phyloP scores from a whole-genome alignment of 2,888 invertebrate species.

The Perizoma flavofasciatum region DNA sequence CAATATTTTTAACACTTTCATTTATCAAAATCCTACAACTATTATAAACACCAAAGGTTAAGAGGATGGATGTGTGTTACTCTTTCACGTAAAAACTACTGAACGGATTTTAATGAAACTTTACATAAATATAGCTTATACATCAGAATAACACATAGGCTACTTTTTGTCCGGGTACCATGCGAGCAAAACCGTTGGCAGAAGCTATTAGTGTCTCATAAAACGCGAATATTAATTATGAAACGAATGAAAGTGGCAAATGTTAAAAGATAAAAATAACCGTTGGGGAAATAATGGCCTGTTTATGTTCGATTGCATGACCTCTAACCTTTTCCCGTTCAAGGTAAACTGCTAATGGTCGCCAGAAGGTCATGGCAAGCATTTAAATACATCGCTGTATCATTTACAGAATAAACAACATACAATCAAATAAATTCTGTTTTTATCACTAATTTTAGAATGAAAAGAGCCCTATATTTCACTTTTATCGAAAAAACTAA shows the following conservation, averaged over 20 bases:
- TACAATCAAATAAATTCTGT: conserved; percentile 6
- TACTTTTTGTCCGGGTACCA: too few species aligned
- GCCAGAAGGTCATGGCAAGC: conserved; percentile 24
- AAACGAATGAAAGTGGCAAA: neutral
- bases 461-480: conserved; percentile 5
- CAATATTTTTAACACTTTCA: too few species aligned
- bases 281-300: conserved; percentile 27
- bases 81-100: too few species aligned
- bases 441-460: neutral
- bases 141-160: too few species aligned
- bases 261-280: conserved; percentile 21
- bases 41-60: too few species aligned
- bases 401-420: conserved; percentile 12
- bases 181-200: too few species aligned
- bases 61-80: too few species aligned
- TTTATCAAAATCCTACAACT: too few species aligned
- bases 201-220: too few species aligned
- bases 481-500: conserved; percentile 23
- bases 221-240: too few species aligned
- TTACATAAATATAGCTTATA: too few species aligned
- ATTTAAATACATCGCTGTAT: conserved; percentile 17
- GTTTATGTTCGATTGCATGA: conserved; percentile 30
- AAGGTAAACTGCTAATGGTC: conserved; percentile 33
- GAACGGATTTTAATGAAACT: too few species aligned
- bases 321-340: conserved; percentile 35